These are phyloP conservation scores for Phrynosoma platyrhinos DNA, from an alignment of 2,113 vertebrate species.

Conservation along the genomic window DNA sequence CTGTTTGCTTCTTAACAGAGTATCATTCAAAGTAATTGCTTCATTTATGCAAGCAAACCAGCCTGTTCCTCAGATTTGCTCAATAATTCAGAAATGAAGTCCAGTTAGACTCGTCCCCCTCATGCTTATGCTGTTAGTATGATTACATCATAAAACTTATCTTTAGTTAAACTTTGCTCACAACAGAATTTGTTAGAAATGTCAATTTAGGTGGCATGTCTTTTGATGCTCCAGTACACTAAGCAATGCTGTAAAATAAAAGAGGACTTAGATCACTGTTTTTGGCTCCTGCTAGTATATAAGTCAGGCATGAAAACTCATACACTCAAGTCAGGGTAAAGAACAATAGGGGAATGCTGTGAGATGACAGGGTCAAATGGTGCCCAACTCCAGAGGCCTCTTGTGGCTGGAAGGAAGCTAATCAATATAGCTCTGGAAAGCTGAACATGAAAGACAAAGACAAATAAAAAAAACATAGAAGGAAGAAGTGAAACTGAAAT, in stretches of 20 bases:
- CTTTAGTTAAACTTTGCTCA: not conserved
- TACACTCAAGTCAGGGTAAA: not conserved
- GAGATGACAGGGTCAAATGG: slow-evolving; percentile 11
- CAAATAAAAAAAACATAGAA: not conserved
- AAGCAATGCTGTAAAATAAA: not conserved
- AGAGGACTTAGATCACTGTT: not conserved
- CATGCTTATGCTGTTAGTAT: not conserved
- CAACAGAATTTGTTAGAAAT: not conserved
- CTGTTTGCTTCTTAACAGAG: not conserved
- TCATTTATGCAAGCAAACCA: not conserved
- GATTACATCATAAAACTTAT: not conserved
- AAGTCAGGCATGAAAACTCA: not conserved
- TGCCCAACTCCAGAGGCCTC: not conserved
- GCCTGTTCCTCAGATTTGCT: not conserved
- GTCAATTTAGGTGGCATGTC: not conserved
- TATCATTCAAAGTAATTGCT: not conserved
- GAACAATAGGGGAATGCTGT: accelerated
- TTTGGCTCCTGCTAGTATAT: not conserved
- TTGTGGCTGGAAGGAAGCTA: not conserved
- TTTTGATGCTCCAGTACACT: not conserved
- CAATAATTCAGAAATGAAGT: not conserved
- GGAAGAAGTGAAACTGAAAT: not conserved
- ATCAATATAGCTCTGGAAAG: not conserved
- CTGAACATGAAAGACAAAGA: accelerated
- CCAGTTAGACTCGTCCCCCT: not conserved